Evolutionary conservation across 2,888 invertebrate species (phyloP).

Genomic region (Tetheella fluctuosa): DNA sequence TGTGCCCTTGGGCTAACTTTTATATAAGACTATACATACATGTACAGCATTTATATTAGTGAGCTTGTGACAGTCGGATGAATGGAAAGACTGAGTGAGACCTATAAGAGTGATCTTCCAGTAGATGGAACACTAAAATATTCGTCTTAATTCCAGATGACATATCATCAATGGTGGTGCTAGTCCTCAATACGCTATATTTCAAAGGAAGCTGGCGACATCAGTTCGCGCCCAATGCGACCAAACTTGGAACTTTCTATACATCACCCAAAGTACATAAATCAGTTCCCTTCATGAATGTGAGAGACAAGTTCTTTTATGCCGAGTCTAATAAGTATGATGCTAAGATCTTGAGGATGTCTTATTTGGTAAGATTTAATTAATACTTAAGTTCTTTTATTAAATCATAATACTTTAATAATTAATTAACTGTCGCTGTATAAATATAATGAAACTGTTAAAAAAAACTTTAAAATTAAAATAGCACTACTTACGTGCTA

Average conservation of each 20-base stretch:
- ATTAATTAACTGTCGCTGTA: too few species aligned
- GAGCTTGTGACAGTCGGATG: too few species aligned
- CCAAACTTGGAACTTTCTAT: constrained; percentile 85
- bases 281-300: constrained; percentile 87
- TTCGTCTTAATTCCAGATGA: constrained; percentile 73
- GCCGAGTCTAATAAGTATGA: constrained; percentile 85
- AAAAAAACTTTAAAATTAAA: too few species aligned
- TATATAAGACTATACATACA: too few species aligned
- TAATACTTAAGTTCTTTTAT: too few species aligned
- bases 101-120: not conserved
- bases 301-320: constrained; percentile 86
- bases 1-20: too few species aligned
- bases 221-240: constrained; percentile 86
- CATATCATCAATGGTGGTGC: constrained; percentile 84
- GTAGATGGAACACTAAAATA: not conserved
- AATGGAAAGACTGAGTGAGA: too few species aligned
- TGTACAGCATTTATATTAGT: too few species aligned
- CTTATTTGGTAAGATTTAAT: constrained; percentile 87
- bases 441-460: too few species aligned
- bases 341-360: constrained; percentile 88
- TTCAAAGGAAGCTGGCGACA: constrained; percentile 92
- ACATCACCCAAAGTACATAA: constrained; percentile 72
- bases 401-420: too few species aligned
- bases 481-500: too few species aligned
- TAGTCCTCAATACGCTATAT: constrained; percentile 90